Conservation (phyloP, 37 sponge, comb jelly and placozoan genomes). For the Halisarca cf. caerulea region DNA sequence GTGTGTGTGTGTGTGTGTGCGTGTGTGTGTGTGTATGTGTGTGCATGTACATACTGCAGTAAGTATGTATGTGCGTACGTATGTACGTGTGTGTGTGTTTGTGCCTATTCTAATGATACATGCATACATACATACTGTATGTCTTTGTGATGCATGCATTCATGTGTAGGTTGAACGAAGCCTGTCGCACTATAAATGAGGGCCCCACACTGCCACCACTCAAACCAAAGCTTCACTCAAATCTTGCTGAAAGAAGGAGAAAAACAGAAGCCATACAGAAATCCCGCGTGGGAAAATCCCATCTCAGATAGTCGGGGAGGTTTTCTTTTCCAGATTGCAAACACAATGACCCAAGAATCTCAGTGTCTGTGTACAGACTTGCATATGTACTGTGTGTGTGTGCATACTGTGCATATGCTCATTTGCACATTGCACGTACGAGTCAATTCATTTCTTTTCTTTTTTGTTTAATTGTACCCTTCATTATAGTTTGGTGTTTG, state of each 20-base stretch:
- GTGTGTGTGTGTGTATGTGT: neutral
- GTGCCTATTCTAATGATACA: conserved; percentile 36
- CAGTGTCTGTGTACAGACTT: neutral
- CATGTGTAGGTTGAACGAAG: conserved; percentile 48
- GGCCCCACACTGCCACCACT: conserved; percentile 64
- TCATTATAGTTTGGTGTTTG: no score
- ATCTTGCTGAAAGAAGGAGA: conserved; percentile 58
- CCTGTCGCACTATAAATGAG: conserved; percentile 63
- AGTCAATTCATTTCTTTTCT: no score
- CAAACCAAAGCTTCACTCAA: conserved; percentile 40
- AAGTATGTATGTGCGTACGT: conserved; percentile 11
- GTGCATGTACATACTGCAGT: neutral
- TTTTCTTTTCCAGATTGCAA: neutral
- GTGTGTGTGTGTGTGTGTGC: neutral
- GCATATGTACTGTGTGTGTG: neutral
- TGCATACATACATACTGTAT: no score
- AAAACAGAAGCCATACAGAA: conserved; percentile 51
- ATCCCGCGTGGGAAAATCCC: neutral
- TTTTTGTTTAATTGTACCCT: no score
- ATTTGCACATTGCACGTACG: neutral
- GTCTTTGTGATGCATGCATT: neutral
- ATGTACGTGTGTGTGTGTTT: neutral
- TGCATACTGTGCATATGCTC: neutral
- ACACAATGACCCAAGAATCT: no score
- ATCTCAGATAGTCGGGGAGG: neutral